Conservation (phyloP, 2,797 vertebrate species). For the Sebastes vulpes region DNA sequence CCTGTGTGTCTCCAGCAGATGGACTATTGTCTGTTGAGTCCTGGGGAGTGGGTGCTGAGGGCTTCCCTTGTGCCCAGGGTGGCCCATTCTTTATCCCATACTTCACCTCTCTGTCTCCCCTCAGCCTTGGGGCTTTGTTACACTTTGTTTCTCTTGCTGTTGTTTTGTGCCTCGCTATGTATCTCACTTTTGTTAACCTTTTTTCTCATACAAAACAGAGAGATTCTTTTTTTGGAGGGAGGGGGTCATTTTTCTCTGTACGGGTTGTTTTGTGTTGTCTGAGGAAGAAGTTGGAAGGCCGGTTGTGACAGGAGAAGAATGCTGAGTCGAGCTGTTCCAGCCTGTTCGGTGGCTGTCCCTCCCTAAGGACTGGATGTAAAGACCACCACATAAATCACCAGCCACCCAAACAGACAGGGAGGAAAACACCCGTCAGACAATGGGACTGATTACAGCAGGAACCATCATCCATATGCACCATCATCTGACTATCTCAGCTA, state of each 20-base stretch:
- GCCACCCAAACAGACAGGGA: conserved; percentile 57
- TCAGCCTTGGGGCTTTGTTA: conserved; percentile 62
- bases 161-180: conserved; percentile 60
- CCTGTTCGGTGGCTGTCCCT: conserved; percentile 43
- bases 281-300: conserved; percentile 55
- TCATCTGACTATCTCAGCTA: conserved; percentile 33
- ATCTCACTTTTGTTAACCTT: conserved; percentile 73
- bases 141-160: conserved; percentile 68
- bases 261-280: conserved; percentile 51
- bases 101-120: conserved; percentile 71
- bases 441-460: conserved; percentile 68
- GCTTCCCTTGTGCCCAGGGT: conserved; percentile 66
- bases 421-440: conserved; percentile 71
- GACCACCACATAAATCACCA: conserved; percentile 76
- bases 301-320: conserved; percentile 64
- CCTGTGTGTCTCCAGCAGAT: conserved; percentile 84
- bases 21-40: conserved; percentile 84
- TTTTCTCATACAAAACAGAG: conserved; percentile 48
- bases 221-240: neutral
- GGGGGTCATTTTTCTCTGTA: conserved; percentile 38
- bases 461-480: conserved; percentile 44
- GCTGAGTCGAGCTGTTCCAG: conserved; percentile 62
- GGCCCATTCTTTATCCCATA: conserved; percentile 73
- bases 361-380: conserved; percentile 58
- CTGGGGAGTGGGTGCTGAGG: conserved; percentile 75